A percentile compares a stretch with the other conserved stretches of the same genome.
Conservation (phyloP, 2,113 vertebrate species). For the Paradoxurus hermaphroditus region DNA sequence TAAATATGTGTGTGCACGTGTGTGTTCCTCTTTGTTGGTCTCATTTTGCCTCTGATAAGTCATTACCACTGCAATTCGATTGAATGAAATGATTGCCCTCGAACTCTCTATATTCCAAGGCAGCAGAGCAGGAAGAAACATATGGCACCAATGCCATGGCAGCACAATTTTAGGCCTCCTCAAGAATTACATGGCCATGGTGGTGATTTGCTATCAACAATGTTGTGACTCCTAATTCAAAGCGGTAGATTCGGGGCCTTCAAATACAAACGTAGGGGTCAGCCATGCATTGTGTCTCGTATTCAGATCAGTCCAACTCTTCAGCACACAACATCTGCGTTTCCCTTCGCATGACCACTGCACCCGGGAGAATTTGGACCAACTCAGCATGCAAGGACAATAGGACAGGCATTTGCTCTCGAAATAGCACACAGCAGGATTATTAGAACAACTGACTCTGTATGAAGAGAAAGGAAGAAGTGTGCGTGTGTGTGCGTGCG, state of each 20-base stretch:
- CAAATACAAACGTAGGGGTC: conserved; percentile 54
- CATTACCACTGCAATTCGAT: conserved; percentile 36
- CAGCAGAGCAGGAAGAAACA: conserved; percentile 71
- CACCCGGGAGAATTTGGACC: conserved; percentile 59
- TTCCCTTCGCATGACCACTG: conserved; percentile 4
- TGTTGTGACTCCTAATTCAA: conserved; percentile 68
- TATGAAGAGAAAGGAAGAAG: not conserved
- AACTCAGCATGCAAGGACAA: conserved; percentile 52
- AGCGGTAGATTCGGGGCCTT: conserved; percentile 45
- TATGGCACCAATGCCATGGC: conserved; percentile 30
- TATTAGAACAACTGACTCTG: not conserved
- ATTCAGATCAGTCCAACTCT: conserved; percentile 57
- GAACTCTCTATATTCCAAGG: conserved; percentile 65
- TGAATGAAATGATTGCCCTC: conserved; percentile 62
- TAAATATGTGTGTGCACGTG: not conserved
- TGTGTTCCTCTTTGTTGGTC: conserved; percentile 6
- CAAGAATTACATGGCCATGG: conserved; percentile 18
- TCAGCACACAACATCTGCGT: conserved; percentile 71
- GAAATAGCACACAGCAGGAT: not conserved
- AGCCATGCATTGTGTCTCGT: conserved; percentile 33
- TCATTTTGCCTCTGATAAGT: conserved; percentile 22
- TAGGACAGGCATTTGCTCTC: conserved; percentile 24
- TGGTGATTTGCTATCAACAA: conserved; percentile 57
- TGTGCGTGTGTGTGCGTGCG: rapidly evolving
- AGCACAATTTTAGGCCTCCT: conserved; percentile 54